Conservation (phyloP, 2,888 invertebrate genomes). For the Coremacera marginata region DNA sequence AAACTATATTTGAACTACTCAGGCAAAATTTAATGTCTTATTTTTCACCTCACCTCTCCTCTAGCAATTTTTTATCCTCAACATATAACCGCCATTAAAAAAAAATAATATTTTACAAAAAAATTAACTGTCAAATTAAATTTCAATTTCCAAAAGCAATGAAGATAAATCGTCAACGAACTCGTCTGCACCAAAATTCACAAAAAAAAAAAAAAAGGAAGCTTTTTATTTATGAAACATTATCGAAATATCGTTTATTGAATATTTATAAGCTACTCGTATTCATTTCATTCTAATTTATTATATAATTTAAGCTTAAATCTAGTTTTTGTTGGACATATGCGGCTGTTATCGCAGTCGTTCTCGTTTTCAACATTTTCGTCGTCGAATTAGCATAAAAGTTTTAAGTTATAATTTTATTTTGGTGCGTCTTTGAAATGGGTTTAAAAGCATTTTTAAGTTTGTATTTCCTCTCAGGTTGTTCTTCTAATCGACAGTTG, state of each 20-base stretch:
- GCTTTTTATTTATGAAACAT: not conserved
- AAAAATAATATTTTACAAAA: not conserved
- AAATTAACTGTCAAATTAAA: not conserved
- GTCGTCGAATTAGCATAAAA: slow-evolving; percentile 56
- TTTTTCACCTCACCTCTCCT: too few relatives aligned
- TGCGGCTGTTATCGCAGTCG: not conserved
- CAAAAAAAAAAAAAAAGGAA: not conserved
- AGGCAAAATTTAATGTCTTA: too few relatives aligned
- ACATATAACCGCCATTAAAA: too few relatives aligned
- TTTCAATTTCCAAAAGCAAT: not conserved
- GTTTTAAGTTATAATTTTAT: slow-evolving; percentile 54
- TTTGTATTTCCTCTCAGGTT: not conserved
- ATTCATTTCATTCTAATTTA: slow-evolving; percentile 35
- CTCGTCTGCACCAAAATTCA: not conserved
- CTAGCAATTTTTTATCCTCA: too few relatives aligned
- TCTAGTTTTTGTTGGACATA: not conserved
- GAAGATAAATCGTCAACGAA: not conserved
- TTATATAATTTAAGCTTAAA: not conserved
- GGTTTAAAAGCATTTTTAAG: not conserved
- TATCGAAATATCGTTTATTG: slow-evolving; percentile 36
- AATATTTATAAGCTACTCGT: slow-evolving; percentile 55
- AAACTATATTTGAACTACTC: too few relatives aligned
- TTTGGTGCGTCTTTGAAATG: not conserved
- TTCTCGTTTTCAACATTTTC: slow-evolving; percentile 17
- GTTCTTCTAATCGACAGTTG: not conserved